Evolutionary conservation across 35 echinoderm and acorn worm genomes (phyloP).

Genomic region (Ophiothrix spiculata): DNA sequence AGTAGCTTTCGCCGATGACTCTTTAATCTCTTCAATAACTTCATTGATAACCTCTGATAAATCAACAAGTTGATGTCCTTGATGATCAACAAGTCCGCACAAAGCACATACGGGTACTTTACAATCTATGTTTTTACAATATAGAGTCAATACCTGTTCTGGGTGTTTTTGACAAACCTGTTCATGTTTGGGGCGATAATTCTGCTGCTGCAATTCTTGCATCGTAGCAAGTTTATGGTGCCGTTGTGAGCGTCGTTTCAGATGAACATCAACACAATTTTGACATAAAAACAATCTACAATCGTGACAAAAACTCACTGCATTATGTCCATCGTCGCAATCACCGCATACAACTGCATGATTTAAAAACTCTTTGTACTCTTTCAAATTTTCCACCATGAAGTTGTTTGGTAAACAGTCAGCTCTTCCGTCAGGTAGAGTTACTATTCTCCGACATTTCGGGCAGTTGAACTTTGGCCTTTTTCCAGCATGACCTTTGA

Average conservation of each 20-base stretch:
- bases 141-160: background rate
- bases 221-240: background rate
- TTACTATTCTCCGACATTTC: background rate
- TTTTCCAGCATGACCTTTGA: background rate
- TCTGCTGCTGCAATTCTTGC: background rate
- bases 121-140: background rate
- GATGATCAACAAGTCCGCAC: background rate
- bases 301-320: background rate
- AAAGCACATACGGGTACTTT: background rate
- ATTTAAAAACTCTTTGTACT: background rate
- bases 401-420: background rate
- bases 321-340: background rate
- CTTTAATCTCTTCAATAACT: background rate
- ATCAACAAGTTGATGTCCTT: no score
- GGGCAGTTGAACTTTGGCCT: background rate
- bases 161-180: background rate
- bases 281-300: background rate
- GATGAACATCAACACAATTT: background rate
- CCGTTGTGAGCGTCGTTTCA: background rate
- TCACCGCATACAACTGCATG: background rate
- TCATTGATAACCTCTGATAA: background rate
- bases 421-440: background rate
- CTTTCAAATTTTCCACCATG: background rate
- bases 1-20: background rate
- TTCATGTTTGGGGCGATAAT: background rate